phyloP scores from a whole-genome alignment of 2,888 invertebrate genomes.

The Notodonta dromedarius region DNA sequence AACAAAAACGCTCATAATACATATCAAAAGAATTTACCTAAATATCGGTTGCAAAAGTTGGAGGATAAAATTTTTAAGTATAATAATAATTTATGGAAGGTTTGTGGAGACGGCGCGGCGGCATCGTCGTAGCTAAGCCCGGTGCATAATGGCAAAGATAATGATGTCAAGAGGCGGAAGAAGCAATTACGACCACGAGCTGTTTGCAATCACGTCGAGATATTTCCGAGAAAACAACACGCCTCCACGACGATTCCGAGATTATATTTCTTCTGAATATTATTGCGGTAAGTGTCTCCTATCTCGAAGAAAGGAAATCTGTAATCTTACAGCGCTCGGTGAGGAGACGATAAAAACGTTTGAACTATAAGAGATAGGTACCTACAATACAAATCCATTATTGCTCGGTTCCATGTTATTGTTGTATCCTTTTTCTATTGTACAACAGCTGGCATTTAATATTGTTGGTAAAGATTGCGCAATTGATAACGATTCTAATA shows the following conservation, averaged over 20 bases:
- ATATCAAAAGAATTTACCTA: constrained; percentile 23
- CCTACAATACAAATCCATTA: constrained; percentile 25
- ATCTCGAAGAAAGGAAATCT: constrained; percentile 35
- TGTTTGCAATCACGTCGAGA: constrained; percentile 64
- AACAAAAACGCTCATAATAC: constrained; percentile 9
- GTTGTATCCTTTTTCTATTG: neutral
- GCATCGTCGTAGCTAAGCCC: constrained; percentile 56
- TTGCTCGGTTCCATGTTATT: constrained; percentile 15
- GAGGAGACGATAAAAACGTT: constrained; percentile 31
- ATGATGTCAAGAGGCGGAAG: constrained; percentile 77
- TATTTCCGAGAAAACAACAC: constrained; percentile 60
- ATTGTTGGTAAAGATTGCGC: neutral
- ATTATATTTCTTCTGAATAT: constrained; percentile 60
- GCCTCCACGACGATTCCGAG: constrained; percentile 52
- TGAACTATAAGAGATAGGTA: constrained; percentile 13
- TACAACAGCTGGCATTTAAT: neutral
- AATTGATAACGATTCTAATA: neutral
- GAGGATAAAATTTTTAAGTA: constrained; percentile 35
- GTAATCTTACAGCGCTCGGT: constrained; percentile 33
- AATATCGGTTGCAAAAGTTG: constrained; percentile 19
- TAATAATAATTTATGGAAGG: constrained; percentile 54
- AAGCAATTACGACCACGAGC: constrained; percentile 73
- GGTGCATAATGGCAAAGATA: constrained; percentile 77
- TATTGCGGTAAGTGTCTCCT: constrained; percentile 50
- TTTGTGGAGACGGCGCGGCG: constrained; percentile 40